These are phyloP conservation scores for Halotydeus destructor DNA, from an alignment of 1,140 invertebrate genomes.

Conservation along the genomic window DNA sequence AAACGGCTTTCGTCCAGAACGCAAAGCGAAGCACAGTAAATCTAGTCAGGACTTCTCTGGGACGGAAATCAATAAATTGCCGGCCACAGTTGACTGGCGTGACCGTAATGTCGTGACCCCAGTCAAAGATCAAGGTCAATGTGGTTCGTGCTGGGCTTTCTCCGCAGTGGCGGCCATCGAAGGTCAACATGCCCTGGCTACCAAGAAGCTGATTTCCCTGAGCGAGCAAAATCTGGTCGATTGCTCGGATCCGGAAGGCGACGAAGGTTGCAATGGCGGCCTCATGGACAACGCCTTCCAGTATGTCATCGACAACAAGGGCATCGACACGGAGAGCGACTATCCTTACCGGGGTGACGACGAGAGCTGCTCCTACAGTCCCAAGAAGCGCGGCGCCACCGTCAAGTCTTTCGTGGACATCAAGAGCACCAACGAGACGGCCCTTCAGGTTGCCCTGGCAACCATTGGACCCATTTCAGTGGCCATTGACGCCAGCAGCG, in stretches of 20 bases:
- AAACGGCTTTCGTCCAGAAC: slow-evolving; percentile 67
- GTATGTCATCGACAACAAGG: slow-evolving; percentile 14
- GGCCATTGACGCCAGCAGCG: slow-evolving; percentile 32
- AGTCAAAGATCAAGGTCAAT: slow-evolving; percentile 78
- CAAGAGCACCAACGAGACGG: slow-evolving; percentile 38
- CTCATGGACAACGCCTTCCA: slow-evolving; percentile 76
- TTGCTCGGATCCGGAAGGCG: slow-evolving; percentile 68
- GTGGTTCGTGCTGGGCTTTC: slow-evolving; percentile 40
- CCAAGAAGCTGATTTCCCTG: slow-evolving; percentile 57
- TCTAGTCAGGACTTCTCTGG: slow-evolving; percentile 25
- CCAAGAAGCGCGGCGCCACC: slow-evolving; percentile 46
- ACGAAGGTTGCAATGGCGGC: slow-evolving; percentile 83
- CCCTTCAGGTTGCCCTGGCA: slow-evolving; percentile 52
- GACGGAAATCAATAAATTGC: slow-evolving; percentile 36
- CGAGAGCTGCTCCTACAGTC: slow-evolving; percentile 42
- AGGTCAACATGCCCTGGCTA: slow-evolving; percentile 12
- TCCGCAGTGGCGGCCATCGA: slow-evolving; percentile 17
- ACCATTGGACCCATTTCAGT: slow-evolving; percentile 37
- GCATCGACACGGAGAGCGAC: slow-evolving; percentile 13
- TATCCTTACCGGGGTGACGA: slow-evolving; percentile 18
- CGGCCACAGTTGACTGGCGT: slow-evolving; percentile 67
- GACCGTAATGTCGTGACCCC: slow-evolving; percentile 61
- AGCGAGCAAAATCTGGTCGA: slow-evolving; percentile 94
- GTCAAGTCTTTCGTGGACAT: slow-evolving; percentile 70
- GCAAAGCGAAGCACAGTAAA: slow-evolving; percentile 25